Percentiles rank a stretch among this genome's conserved stretches.
Conservation (phyloP, 2,113 vertebrate species). For the Setophaga coronata region DNA sequence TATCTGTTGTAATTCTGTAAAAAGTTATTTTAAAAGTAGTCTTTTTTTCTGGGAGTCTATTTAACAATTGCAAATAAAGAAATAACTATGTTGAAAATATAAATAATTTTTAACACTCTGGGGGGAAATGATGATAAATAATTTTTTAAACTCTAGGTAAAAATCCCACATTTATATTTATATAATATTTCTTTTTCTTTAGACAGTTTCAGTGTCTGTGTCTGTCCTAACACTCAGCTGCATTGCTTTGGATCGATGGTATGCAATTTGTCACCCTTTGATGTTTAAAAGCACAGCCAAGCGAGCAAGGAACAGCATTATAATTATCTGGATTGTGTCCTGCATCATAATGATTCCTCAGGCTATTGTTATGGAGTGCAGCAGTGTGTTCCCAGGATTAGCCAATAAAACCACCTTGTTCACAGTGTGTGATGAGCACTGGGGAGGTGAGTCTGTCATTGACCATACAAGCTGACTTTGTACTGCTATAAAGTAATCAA, state of each 20-base stretch:
- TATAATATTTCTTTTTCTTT: not conserved
- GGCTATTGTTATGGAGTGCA: slow-evolving; percentile 95
- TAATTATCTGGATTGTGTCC: slow-evolving; percentile 94
- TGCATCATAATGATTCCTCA: slow-evolving; percentile 96
- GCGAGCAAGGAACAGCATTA: slow-evolving; percentile 89
- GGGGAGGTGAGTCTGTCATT: slow-evolving; percentile 84
- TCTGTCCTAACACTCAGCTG: slow-evolving; percentile 95
- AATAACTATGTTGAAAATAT: not conserved
- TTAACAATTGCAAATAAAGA: not conserved
- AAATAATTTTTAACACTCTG: not conserved
- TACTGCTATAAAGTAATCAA: not conserved
- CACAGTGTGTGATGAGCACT: slow-evolving; percentile 94
- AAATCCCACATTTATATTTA: not conserved
- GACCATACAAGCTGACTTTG: not conserved
- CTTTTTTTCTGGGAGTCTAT: not conserved
- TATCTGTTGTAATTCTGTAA: not conserved
- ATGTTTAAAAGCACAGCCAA: slow-evolving; percentile 98
- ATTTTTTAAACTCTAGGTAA: not conserved
- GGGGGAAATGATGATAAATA: not conserved
- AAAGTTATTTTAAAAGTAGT: not conserved
- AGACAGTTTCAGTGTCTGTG: slow-evolving; percentile 96
- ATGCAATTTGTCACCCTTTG: slow-evolving; percentile 96
- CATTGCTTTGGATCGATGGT: slow-evolving; percentile 97
- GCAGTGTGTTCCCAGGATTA: slow-evolving; percentile 87
- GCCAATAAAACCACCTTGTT: slow-evolving; percentile 96